A percentile compares a stretch with the other conserved stretches of the same genome.
Evolutionary conservation across 2,797 vertebrate species (phyloP).

Genomic region (Gymnoscopelus braueri): DNA sequence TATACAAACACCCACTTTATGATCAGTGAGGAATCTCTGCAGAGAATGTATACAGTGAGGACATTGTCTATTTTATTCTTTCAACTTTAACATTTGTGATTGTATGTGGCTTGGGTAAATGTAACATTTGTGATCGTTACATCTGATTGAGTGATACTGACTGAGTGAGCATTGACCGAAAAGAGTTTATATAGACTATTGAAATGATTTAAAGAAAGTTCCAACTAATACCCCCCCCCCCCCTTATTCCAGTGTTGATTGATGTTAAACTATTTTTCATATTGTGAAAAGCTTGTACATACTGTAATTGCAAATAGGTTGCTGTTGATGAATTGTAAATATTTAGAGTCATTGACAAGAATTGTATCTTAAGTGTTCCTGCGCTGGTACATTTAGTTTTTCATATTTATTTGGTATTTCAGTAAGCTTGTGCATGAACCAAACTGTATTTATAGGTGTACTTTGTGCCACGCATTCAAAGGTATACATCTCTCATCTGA

Average conservation of each 20-base stretch:
- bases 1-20: constrained; percentile 31
- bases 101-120: constrained; percentile 64
- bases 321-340: constrained; percentile 62
- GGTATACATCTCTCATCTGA: constrained; percentile 17
- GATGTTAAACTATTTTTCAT: constrained; percentile 66
- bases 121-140: constrained; percentile 58
- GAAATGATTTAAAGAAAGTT: constrained; percentile 40
- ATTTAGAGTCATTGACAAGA: constrained; percentile 46
- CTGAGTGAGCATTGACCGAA: constrained; percentile 36
- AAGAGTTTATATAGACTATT: constrained; percentile 52
- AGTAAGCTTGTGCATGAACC: constrained; percentile 45
- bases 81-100: constrained; percentile 59
- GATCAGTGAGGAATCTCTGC: constrained; percentile 53
- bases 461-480: constrained; percentile 15
- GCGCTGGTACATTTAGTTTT: constrained; percentile 21
- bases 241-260: constrained; percentile 47
- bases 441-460: constrained; percentile 18
- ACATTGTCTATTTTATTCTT: constrained; percentile 49
- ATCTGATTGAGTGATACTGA: constrained; percentile 36
- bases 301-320: constrained; percentile 63
- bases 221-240: constrained; percentile 35
- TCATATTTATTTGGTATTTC: constrained; percentile 38
- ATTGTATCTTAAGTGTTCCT: constrained; percentile 34
- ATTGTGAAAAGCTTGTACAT: constrained; percentile 72
- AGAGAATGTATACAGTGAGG: constrained; percentile 67